These are phyloP conservation scores for Amphiprion percula DNA, from an alignment of 2,113 vertebrate genomes.

Conservation along the genomic window DNA sequence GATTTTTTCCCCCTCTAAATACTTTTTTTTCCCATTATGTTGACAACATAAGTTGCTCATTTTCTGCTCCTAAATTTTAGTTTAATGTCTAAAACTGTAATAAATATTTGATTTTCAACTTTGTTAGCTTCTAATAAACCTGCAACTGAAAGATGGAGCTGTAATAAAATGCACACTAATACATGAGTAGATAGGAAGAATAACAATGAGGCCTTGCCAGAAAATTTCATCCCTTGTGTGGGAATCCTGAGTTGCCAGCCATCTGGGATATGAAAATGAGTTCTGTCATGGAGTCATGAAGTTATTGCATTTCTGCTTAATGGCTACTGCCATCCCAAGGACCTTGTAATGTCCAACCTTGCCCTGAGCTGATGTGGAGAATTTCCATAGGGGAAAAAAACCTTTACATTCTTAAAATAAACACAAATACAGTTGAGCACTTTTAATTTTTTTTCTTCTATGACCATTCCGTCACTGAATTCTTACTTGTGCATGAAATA, in stretches of 20 bases:
- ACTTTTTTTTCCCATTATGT: neutral
- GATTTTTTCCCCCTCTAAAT: slow-evolving; percentile 5
- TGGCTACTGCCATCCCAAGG: slow-evolving; percentile 10
- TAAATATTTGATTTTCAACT: slow-evolving; percentile 38
- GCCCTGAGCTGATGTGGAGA: slow-evolving; percentile 14
- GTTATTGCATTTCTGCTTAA: slow-evolving; percentile 18
- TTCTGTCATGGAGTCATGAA: slow-evolving; percentile 12
- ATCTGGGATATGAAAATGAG: slow-evolving; percentile 21
- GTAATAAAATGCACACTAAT: slow-evolving; percentile 30
- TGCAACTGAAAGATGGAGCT: neutral
- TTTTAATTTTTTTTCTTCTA: slow-evolving; percentile 1
- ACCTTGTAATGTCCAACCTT: slow-evolving; percentile 29
- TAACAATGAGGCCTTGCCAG: slow-evolving; percentile 27
- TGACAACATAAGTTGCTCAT: neutral
- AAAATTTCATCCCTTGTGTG: slow-evolving; percentile 33
- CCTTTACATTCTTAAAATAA: slow-evolving; percentile 7
- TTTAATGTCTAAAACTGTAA: slow-evolving; percentile 28
- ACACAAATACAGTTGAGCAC: slow-evolving; percentile 15
- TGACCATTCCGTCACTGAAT: slow-evolving; percentile 27
- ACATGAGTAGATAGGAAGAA: slow-evolving; percentile 33
- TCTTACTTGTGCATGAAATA: slow-evolving; percentile 17
- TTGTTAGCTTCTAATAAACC: slow-evolving; percentile 14
- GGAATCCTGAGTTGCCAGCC: slow-evolving; percentile 26
- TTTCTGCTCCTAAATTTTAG: neutral
- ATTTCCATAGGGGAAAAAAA: neutral